Conservation (phyloP, 2,113 vertebrate species). For the Rhineura floridana region DNA sequence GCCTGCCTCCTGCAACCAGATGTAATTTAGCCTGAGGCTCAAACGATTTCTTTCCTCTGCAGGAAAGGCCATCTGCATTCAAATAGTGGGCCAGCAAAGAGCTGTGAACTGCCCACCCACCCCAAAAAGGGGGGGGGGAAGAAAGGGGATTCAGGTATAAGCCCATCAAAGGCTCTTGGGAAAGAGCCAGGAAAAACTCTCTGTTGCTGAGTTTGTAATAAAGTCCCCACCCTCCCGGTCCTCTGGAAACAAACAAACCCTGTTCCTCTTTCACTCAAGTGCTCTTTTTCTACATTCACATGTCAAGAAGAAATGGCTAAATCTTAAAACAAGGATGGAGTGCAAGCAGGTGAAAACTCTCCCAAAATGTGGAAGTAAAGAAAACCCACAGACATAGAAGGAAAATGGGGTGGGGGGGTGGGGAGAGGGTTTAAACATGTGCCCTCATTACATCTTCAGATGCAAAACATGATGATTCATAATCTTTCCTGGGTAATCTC, state of each 20-base stretch:
- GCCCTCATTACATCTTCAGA: neutral
- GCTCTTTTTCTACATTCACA: conserved; percentile 33
- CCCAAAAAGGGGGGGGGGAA: neutral
- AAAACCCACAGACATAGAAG: neutral
- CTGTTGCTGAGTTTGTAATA: neutral
- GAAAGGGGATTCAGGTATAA: neutral
- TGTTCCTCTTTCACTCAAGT: neutral
- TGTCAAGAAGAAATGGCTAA: conserved; percentile 24
- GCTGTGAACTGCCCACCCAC: neutral
- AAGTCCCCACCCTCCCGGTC: neutral
- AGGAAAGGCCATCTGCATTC: neutral
- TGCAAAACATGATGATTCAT: neutral
- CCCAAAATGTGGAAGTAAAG: neutral
- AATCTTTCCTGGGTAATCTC: neutral
- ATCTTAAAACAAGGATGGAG: neutral
- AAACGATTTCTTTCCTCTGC: neutral
- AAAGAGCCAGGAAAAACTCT: neutral
- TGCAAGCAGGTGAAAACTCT: neutral
- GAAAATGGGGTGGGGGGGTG: neutral
- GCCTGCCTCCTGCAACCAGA: neutral
- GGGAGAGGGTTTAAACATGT: neutral
- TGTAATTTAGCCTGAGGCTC: neutral
- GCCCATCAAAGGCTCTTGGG: neutral
- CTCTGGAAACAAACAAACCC: neutral
- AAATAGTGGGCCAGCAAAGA: neutral